Conservation (phyloP, 2,797 vertebrate species). For the Trachurus trachurus region DNA sequence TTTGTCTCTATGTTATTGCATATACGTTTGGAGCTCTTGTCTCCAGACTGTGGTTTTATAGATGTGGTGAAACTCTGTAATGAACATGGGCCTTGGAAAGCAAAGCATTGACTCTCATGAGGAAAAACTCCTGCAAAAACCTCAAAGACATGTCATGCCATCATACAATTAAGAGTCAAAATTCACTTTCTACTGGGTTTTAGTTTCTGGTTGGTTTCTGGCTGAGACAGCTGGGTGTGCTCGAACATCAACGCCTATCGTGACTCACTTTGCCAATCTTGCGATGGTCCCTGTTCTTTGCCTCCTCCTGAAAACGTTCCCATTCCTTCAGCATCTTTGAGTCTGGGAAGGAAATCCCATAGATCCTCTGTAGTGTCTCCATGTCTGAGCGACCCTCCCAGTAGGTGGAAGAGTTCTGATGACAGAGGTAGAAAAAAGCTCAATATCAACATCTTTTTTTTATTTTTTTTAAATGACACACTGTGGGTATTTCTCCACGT, state of each 20-base stretch:
- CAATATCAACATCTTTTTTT: background rate
- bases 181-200: slow-evolving; percentile 21
- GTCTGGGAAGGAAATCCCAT: slow-evolving; percentile 97
- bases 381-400: slow-evolving; percentile 95
- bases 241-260: background rate
- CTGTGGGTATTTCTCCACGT: background rate
- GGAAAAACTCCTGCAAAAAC: slow-evolving; percentile 19
- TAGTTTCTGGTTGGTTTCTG: slow-evolving; percentile 15
- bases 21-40: background rate
- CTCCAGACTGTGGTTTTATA: background rate
- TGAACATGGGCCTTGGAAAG: too few relatives aligned
- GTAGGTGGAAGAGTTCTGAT: slow-evolving; percentile 93
- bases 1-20: background rate
- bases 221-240: slow-evolving; percentile 19
- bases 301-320: slow-evolving; percentile 95
- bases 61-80: too few relatives aligned
- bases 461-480: too few relatives aligned
- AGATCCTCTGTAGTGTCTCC: slow-evolving; percentile 95
- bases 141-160: slow-evolving; percentile 16
- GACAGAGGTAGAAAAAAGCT: background rate
- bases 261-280: slow-evolving; percentile 94
- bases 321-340: slow-evolving; percentile 94
- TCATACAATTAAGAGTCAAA: slow-evolving; percentile 25
- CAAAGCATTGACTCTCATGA: background rate
- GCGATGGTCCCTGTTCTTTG: slow-evolving; percentile 92